phyloP scores from a whole-genome alignment of 2,797 vertebrate species.

The Pogonophryne albipinna region DNA sequence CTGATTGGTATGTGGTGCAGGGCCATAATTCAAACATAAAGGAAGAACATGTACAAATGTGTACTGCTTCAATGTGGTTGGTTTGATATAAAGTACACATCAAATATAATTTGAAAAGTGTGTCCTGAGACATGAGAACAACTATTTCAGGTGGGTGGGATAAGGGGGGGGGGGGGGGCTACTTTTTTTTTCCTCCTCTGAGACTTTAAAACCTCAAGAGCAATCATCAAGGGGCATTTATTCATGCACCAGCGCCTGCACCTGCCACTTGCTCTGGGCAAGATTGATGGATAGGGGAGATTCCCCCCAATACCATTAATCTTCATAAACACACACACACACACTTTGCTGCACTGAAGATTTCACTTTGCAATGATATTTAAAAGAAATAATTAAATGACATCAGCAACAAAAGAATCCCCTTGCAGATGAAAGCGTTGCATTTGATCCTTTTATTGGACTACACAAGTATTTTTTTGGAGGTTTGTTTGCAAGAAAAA shows the following conservation, averaged over 20 bases:
- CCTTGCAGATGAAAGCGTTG: conserved; percentile 17
- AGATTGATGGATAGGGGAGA: conserved; percentile 76
- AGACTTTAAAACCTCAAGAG: conserved; percentile 64
- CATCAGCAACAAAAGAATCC: conserved; percentile 11
- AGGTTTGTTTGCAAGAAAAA: background rate
- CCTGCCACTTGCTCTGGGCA: conserved; percentile 69
- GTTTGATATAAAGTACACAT: conserved; percentile 10
- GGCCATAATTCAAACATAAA: conserved; percentile 5
- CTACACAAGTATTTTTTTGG: background rate
- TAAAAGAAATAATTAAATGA: background rate
- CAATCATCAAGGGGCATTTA: conserved; percentile 77
- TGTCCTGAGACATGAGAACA: conserved; percentile 31
- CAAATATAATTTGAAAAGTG: conserved; percentile 20
- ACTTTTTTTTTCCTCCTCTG: conserved; percentile 10
- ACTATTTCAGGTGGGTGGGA: conserved; percentile 42
- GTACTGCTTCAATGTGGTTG: background rate
- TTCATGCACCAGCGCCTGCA: conserved; percentile 65
- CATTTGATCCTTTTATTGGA: background rate
- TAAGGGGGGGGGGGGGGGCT: background rate
- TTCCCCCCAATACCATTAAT: conserved; percentile 68
- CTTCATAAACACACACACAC: conserved; percentile 67
- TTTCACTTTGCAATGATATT: conserved; percentile 50
- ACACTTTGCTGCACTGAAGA: conserved; percentile 52
- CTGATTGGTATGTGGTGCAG: background rate
- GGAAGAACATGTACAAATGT: background rate